phyloP scores from a whole-genome alignment of 2,888 invertebrate species.

The Coelinius sp. region DNA sequence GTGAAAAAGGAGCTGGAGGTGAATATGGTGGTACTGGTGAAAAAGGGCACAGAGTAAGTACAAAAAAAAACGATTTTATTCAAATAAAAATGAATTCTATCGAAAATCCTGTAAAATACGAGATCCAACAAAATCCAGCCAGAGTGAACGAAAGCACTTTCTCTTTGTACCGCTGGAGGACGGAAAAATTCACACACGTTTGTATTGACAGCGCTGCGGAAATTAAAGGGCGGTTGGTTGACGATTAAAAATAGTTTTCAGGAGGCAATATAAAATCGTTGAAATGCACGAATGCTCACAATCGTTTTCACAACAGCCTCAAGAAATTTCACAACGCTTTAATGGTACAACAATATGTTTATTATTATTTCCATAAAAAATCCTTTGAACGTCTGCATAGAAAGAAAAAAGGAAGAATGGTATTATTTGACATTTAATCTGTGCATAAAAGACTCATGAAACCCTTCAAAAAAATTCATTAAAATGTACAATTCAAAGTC shows the following conservation, averaged over 20 bases:
- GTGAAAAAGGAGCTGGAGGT: conserved; percentile 84
- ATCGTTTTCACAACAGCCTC: conserved; percentile 4
- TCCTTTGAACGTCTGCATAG: no score
- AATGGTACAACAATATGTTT: not conserved
- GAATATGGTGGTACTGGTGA: conserved; percentile 85
- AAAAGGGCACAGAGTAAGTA: conserved; percentile 86
- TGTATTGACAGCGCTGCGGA: conserved; percentile 7
- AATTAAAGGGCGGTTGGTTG: not conserved
- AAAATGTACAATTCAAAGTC: not conserved
- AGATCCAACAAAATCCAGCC: not conserved
- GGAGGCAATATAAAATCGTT: conserved; percentile 8
- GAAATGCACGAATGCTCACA: conserved; percentile 6
- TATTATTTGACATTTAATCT: not conserved
- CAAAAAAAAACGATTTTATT: not conserved
- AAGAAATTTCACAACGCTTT: not conserved
- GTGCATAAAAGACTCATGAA: not conserved
- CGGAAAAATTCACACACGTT: conserved; percentile 1
- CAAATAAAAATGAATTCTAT: not conserved
- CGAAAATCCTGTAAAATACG: not conserved
- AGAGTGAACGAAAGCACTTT: not conserved
- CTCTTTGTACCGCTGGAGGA: conserved; percentile 3
- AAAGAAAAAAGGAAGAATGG: no score
- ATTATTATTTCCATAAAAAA: not conserved
- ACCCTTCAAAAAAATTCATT: not conserved
- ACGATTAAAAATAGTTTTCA: conserved; percentile 19